A percentile compares a stretch with the other conserved stretches of the same genome.
Conservation (phyloP, 53 echinoderm and acorn worm genomes). For the Arbacia lixula region DNA sequence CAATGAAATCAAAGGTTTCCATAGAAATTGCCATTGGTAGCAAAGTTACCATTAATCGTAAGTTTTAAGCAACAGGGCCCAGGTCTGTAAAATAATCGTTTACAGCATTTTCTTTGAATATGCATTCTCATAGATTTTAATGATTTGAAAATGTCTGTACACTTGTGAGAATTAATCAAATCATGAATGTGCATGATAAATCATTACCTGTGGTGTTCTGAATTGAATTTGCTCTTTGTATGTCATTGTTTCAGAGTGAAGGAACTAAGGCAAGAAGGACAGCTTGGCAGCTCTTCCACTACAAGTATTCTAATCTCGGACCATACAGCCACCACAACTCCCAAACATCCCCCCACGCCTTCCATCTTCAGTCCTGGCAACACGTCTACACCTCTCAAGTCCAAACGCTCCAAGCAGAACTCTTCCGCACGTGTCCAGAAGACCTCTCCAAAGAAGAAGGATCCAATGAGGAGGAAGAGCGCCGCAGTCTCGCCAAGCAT, state of each 20-base stretch:
- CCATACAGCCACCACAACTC: background rate
- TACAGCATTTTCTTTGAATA: too few species aligned
- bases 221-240: background rate
- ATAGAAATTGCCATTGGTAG: too few species aligned
- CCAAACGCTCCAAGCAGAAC: conserved; percentile 22
- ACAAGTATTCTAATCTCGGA: too few species aligned
- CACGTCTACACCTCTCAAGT: conserved; percentile 91
- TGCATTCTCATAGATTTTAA: too few species aligned
- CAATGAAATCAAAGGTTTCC: too few species aligned
- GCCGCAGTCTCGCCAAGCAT: conserved; percentile 1
- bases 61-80: too few species aligned
- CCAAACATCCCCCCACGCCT: conserved; percentile 74
- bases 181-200: too few species aligned
- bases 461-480: conserved; percentile 1
- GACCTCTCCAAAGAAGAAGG: conserved; percentile 18
- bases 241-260: conserved; percentile 69
- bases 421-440: conserved; percentile 9
- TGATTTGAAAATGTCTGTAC: too few species aligned
- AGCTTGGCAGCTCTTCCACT: conserved; percentile 8
- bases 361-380: conserved; percentile 78
- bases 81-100: too few species aligned
- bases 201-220: too few species aligned
- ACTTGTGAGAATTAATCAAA: too few species aligned
- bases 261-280: conserved; percentile 72
- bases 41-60: too few species aligned